phyloP scores from a whole-genome alignment of 1,140 invertebrate genomes.

The Meloidogyne hapla region DNA sequence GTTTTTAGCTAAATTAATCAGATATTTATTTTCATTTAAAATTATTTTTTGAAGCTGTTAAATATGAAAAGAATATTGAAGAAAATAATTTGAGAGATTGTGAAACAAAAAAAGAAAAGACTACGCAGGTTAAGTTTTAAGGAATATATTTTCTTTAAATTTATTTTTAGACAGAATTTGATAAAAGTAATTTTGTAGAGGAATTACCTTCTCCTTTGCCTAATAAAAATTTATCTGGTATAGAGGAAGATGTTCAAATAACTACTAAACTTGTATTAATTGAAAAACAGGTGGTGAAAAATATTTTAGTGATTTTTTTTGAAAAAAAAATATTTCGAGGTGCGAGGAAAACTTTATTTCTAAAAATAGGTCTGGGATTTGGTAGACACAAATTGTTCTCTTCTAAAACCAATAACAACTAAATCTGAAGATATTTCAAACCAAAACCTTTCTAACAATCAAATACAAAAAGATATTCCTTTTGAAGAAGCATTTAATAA shows the following conservation, averaged over 20 bases:
- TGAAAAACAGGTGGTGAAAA: neutral
- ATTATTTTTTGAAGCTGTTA: neutral
- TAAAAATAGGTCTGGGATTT: conserved; percentile 9
- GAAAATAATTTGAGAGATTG: conserved; percentile 1
- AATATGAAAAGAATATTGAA: neutral
- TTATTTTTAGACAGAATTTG: no score
- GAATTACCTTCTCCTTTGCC: no score
- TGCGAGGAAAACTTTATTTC: no score
- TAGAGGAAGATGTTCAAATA: no score
- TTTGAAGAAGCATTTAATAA: conserved; percentile 28
- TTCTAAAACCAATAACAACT: neutral
- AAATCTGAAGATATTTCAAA: neutral
- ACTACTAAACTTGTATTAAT: neutral
- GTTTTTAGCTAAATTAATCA: neutral
- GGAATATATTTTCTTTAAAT: neutral
- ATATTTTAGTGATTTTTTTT: no score
- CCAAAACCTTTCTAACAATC: neutral
- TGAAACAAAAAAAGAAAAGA: neutral
- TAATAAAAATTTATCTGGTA: no score
- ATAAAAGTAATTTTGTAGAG: no score
- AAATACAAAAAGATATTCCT: conserved; percentile 1
- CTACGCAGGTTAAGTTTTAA: neutral
- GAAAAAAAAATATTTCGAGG: no score
- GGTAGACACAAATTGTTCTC: conserved; percentile 5
- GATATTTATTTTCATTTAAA: neutral